Conservation (phyloP, 2,113 vertebrate genomes). For the Pyrgilauda ruficollis region DNA sequence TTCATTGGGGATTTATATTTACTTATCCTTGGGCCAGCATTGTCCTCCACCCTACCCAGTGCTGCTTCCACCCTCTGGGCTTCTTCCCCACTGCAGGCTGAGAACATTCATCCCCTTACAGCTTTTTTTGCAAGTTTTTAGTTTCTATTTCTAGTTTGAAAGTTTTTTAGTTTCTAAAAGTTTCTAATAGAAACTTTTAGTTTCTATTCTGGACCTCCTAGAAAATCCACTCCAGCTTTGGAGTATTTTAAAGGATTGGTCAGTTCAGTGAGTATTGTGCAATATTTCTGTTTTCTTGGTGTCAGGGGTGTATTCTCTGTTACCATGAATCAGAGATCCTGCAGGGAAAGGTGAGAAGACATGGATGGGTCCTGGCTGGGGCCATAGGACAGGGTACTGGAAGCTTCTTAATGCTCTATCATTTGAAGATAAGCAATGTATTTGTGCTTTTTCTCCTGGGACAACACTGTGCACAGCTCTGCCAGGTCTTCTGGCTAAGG, state of each 20-base stretch:
- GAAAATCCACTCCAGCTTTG: not conserved
- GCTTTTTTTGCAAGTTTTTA: not conserved
- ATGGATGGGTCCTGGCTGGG: fast-evolving
- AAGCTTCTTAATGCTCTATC: not conserved
- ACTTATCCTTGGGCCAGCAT: constrained; percentile 15
- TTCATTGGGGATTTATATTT: not conserved
- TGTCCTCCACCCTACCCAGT: not conserved
- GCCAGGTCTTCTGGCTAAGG: not conserved
- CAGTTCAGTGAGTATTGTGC: not conserved
- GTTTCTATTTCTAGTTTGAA: not conserved
- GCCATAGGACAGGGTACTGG: not conserved
- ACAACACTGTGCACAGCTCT: not conserved
- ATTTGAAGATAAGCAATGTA: not conserved
- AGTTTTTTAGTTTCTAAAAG: no score
- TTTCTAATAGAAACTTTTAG: not conserved
- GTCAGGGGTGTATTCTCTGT: not conserved
- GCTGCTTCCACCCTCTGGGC: not conserved
- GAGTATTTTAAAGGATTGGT: not conserved
- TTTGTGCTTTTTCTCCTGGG: not conserved
- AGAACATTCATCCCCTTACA: not conserved
- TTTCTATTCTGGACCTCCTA: not conserved
- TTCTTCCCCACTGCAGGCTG: not conserved
- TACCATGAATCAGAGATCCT: not conserved
- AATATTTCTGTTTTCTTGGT: not conserved
- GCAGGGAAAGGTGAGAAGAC: not conserved